phyloP scores from a whole-genome alignment of 2,888 invertebrate genomes.

The Punctoribates punctum region DNA sequence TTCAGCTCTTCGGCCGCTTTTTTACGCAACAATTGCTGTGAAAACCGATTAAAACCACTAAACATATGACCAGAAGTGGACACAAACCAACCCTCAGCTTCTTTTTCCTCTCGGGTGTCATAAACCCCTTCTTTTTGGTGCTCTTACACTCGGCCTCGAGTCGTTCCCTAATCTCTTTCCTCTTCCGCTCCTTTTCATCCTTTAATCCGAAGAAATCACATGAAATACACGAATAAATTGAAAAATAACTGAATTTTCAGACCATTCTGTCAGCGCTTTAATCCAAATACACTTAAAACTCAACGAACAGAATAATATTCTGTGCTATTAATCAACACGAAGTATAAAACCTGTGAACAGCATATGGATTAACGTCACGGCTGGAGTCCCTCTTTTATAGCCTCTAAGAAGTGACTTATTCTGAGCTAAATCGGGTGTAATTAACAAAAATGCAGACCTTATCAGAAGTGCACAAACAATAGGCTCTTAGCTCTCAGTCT shows the following conservation, averaged over 20 bases:
- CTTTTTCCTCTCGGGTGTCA: slow-evolving; percentile 59
- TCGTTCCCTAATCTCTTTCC: slow-evolving; percentile 97
- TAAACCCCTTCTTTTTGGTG: slow-evolving; percentile 57
- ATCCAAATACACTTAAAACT: too few relatives aligned
- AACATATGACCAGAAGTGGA: background rate
- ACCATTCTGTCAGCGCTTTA: background rate
- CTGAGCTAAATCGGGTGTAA: background rate
- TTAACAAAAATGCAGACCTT: background rate
- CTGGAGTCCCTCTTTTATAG: background rate
- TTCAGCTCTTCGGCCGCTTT: slow-evolving; percentile 50
- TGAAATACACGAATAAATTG: background rate
- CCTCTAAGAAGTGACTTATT: too few relatives aligned
- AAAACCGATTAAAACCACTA: background rate
- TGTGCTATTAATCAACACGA: background rate
- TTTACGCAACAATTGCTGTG: slow-evolving; percentile 48
- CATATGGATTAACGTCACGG: background rate
- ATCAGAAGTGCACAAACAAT: background rate
- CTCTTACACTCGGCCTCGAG: slow-evolving; percentile 94
- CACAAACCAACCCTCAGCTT: slow-evolving; percentile 55
- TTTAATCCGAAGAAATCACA: background rate
- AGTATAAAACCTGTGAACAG: background rate
- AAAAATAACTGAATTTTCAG: background rate
- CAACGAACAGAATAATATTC: background rate
- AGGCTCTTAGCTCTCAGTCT: too few relatives aligned
- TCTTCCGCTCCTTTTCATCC: slow-evolving; percentile 94